These are phyloP conservation scores for Rhynchomys soricoides DNA, from an alignment of 2,113 vertebrate species.

Conservation along the genomic window DNA sequence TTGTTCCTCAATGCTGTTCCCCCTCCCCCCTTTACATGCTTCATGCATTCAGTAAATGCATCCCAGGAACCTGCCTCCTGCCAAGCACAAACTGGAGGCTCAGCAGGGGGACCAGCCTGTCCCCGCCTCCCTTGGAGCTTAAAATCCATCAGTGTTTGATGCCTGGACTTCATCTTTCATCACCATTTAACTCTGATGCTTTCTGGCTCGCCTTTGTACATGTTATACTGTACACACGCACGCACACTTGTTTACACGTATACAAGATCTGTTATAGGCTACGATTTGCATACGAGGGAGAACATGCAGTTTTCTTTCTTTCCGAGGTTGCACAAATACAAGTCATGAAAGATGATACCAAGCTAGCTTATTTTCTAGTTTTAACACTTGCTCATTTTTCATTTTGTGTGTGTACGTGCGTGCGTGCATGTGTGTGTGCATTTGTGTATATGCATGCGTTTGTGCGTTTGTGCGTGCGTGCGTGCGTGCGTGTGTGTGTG, in stretches of 20 bases:
- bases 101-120: not conserved
- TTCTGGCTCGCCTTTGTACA: not conserved
- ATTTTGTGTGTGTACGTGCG: not conserved
- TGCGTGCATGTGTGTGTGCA: too few species aligned
- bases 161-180: not conserved
- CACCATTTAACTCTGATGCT: not conserved
- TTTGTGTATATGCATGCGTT: too few species aligned
- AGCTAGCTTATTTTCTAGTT: not conserved
- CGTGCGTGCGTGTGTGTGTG: not conserved
- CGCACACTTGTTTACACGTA: not conserved
- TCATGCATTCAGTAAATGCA: not conserved
- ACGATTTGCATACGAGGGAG: not conserved
- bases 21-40: not conserved
- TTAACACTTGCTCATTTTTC: not conserved
- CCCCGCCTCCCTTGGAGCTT: not conserved
- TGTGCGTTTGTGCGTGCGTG: not conserved
- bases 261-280: too few species aligned
- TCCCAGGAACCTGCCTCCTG: not conserved
- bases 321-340: not conserved
- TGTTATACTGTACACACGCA: not conserved
- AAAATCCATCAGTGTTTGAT: not conserved
- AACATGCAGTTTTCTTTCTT: not conserved
- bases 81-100: not conserved
- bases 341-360: not conserved
- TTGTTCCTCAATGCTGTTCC: not conserved